Base-by-base conservation (phyloP, 2,888 invertebrate species). In the Tupiocoris notatus region DNA sequence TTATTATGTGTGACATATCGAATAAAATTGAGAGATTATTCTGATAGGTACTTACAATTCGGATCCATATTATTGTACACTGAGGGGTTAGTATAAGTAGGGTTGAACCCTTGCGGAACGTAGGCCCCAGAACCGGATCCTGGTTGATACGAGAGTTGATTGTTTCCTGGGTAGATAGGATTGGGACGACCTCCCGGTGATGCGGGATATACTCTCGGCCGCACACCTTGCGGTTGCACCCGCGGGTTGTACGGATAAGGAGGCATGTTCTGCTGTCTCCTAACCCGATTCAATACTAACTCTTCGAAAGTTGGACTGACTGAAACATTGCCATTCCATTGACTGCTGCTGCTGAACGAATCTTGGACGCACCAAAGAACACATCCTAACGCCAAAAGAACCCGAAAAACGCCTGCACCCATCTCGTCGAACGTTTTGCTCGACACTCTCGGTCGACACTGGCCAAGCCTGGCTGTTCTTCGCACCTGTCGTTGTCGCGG, bases 201-300 rank as follows among this genome's bases (percentile, higher is more conserved):
- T 24, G 64, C 25, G 9, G 64, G 64, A 24, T 64, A 64, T 1
- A 1, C 64, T 18, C 24, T 24, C 24, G 25, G 64, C 24, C 64
- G 22, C 23, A 17, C 23, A 17, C 64, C 64, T 12, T 12, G 17
- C 25, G 23, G 23, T 6, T 56, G 68, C 7, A 22, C 1, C 21
- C 68, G 57, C 20, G 68, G 68, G 20, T 68, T 68, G 59, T 68
- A 68, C 16, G 68, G 68, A 16, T 68, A 58, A 3, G 57, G 68
- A 3, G 39, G 39, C 39, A 39, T 39, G 39, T 39, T 39, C 68
- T 68, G 68, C 59, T 68, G 68, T 17, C 68, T 57, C 59, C 58
- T 68, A n/a, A 16, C 24, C 16, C 23, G 22, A 1, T 0, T 23
- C 23, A 66, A 12, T 3, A 39, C 66, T 22, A 56, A 17, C 20